phyloP scores from a whole-genome alignment of 2,797 vertebrate genomes.

The Arrhamphus sclerolepis region DNA sequence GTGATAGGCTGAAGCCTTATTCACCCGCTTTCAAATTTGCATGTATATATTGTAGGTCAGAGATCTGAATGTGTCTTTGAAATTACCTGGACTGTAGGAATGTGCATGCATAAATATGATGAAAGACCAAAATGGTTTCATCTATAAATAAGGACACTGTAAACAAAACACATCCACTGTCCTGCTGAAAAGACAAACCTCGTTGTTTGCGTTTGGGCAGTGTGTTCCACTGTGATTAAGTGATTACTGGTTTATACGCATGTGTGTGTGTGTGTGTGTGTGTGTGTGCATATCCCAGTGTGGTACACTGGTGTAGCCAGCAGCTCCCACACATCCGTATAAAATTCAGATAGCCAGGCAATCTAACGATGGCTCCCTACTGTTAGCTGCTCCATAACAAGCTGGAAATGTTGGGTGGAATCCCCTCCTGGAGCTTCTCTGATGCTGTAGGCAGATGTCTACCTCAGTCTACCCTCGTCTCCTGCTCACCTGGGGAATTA shows the following conservation, averaged over 20 bases:
- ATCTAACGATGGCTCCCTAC: constrained; percentile 57
- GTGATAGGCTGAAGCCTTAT: constrained; percentile 30
- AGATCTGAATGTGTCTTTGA: background rate
- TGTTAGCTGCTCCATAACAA: constrained; percentile 55
- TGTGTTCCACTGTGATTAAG: constrained; percentile 45
- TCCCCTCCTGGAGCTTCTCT: constrained; percentile 69
- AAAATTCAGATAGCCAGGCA: constrained; percentile 42
- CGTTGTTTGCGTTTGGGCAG: constrained; percentile 42
- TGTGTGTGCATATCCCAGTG: constrained; percentile 34
- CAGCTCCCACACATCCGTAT: constrained; percentile 40
- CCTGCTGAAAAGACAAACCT: constrained; percentile 36
- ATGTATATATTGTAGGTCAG: constrained; percentile 3
- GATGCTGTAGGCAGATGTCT: constrained; percentile 72
- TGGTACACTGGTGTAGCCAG: constrained; percentile 45
- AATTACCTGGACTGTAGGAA: background rate
- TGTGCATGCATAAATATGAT: background rate
- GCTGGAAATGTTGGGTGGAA: constrained; percentile 71
- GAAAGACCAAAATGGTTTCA: constrained; percentile 8
- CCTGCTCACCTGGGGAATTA: constrained; percentile 64
- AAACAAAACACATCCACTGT: constrained; percentile 8
- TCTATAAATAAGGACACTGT: constrained; percentile 8
- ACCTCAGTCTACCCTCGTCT: constrained; percentile 61
- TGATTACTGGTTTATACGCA: constrained; percentile 53
- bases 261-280: constrained; percentile 43
- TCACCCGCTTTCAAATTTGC: constrained; percentile 14